Percentiles rank a stretch among this genome's conserved stretches.
These are phyloP conservation scores for Eustalomyia histrio DNA, from an alignment of 2,888 invertebrate genomes.

Conservation along the genomic window DNA sequence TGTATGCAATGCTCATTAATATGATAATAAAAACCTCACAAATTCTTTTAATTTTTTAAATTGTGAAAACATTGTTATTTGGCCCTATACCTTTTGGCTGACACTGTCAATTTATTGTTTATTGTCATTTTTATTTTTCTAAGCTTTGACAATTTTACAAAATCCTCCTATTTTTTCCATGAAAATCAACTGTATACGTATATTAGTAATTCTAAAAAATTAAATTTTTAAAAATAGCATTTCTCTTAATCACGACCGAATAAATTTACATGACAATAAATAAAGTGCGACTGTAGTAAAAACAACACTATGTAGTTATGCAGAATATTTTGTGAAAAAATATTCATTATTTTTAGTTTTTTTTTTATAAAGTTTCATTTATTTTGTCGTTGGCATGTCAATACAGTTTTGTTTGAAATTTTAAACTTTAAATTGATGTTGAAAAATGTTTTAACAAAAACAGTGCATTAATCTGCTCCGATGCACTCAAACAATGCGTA, in stretches of 20 bases:
- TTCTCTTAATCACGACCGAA: conserved; percentile 12
- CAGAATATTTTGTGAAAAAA: conserved; percentile 24
- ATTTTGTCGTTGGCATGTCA: not conserved
- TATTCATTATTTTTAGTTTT: conserved; percentile 32
- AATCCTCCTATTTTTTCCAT: conserved; percentile 24
- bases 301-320: not conserved
- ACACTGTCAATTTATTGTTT: no score
- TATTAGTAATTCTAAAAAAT: not conserved
- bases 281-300: conserved; percentile 4
- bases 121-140: no score
- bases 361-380: conserved; percentile 44
- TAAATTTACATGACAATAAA: conserved; percentile 31
- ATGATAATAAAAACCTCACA: no score
- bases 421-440: no score
- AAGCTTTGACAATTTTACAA: conserved; percentile 10
- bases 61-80: no score
- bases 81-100: no score
- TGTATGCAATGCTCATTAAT: no score
- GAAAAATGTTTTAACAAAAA: no score
- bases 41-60: no score
- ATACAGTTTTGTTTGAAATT: conserved; percentile 2
- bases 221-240: conserved; percentile 25
- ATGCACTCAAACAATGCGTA: no score
- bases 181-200: not conserved
- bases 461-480: no score